Conservation (phyloP, 2,113 vertebrate species). For the Ciconia stormi region DNA sequence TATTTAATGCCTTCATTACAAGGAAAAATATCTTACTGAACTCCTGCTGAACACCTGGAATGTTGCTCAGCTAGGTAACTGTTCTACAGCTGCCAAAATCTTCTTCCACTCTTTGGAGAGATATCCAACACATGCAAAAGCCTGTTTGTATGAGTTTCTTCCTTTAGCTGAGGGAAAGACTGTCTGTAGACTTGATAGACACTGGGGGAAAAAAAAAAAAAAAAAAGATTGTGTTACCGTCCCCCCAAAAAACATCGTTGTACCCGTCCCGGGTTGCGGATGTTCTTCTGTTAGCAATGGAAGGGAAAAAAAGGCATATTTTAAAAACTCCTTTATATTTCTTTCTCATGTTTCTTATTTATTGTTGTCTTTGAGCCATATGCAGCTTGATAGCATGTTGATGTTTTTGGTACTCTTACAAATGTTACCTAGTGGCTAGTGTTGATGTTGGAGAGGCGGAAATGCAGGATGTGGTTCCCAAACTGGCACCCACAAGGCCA, state of each 20-base stretch:
- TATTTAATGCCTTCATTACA: neutral
- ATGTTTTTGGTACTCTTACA: neutral
- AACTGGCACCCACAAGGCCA: neutral
- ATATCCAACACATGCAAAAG: neutral
- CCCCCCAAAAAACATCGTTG: neutral
- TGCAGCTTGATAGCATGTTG: neutral
- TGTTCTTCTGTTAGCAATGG: neutral
- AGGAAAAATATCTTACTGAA: neutral
- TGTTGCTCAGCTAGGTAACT: neutral
- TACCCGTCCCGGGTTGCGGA: too few relatives aligned
- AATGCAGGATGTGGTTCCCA: neutral
- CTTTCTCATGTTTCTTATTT: neutral
- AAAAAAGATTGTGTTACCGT: neutral
- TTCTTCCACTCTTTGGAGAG: neutral
- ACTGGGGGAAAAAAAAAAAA: too few relatives aligned
- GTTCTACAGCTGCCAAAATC: neutral
- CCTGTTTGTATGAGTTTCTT: neutral
- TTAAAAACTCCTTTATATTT: neutral
- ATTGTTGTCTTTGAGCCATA: neutral
- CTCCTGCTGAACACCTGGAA: neutral
- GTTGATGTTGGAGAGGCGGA: neutral
- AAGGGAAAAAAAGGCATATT: rapidly evolving
- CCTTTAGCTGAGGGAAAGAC: neutral
- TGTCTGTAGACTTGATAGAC: neutral
- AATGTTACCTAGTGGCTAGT: neutral